Evolutionary conservation across 2,888 invertebrate genomes (phyloP).

Genomic region (Eupithecia insigniata): DNA sequence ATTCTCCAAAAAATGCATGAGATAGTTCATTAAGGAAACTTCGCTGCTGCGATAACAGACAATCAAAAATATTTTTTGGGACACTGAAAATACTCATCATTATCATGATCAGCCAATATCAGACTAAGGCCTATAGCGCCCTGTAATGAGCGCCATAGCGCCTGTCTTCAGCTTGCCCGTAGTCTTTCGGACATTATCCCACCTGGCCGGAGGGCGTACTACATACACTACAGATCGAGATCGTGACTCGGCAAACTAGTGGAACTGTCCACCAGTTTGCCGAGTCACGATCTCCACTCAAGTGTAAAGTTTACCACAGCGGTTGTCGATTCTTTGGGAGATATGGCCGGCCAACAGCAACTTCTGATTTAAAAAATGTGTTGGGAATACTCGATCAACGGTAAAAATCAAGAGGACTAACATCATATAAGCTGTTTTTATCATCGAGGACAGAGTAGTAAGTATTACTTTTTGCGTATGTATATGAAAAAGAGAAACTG

Average conservation of each 20-base stretch:
- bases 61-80: neutral
- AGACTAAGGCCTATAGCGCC: neutral
- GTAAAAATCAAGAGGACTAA: neutral
- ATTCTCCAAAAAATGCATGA: conserved; percentile 46
- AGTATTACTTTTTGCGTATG: neutral
- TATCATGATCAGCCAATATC: neutral
- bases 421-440: neutral
- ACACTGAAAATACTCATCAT: neutral
- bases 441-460: neutral
- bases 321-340: neutral
- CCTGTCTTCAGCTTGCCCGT: neutral
- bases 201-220: no score
- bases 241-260: no score
- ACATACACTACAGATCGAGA: no score
- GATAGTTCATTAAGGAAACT: conserved; percentile 44
- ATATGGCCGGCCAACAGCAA: neutral
- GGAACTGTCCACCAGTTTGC: no score
- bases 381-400: neutral
- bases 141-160: neutral
- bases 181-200: neutral
- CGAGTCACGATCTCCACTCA: neutral
- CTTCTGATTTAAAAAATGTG: neutral
- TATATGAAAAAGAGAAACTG: neutral
- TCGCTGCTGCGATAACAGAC: conserved; percentile 27
- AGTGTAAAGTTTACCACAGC: neutral